A percentile compares a stretch with the other conserved stretches of the same genome.
Conservation (phyloP, 1,140 invertebrate genomes). For the Stegodyphus mimosarum region DNA sequence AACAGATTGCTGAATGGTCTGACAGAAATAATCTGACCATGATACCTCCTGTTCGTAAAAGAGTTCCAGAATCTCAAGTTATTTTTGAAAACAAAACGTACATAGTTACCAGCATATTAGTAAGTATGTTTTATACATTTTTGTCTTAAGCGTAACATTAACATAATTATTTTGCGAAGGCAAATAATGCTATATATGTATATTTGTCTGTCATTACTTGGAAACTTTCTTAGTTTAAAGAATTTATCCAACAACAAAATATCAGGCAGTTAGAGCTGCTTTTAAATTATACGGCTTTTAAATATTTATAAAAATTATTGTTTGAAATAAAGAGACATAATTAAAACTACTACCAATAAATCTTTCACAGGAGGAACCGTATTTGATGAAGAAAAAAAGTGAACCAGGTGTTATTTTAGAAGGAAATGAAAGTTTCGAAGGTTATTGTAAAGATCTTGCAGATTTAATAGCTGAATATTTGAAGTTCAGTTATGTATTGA, state of each 20-base stretch:
- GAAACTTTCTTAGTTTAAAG: no score
- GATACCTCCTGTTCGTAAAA: slow-evolving; percentile 81
- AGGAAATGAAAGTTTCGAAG: slow-evolving; percentile 88
- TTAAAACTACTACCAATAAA: background rate
- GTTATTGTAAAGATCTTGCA: slow-evolving; percentile 93
- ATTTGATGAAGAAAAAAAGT: slow-evolving; percentile 81
- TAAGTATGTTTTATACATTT: slow-evolving; percentile 72
- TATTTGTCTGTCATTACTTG: no score
- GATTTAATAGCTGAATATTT: slow-evolving; percentile 83
- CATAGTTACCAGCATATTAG: slow-evolving; percentile 87
- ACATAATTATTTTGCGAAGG: no score
- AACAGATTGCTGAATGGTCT: slow-evolving; percentile 89
- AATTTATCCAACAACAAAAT: no score
- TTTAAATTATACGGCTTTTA: no score
- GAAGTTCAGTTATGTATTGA: slow-evolving; percentile 76
- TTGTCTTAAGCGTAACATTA: no score
- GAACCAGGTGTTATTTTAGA: slow-evolving; percentile 76
- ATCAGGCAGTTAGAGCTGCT: no score
- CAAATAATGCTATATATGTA: no score
- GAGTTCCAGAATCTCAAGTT: slow-evolving; percentile 75
- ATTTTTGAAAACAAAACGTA: slow-evolving; percentile 85
- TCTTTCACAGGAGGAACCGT: slow-evolving; percentile 79
- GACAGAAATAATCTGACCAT: slow-evolving; percentile 82
- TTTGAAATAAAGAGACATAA: no score
- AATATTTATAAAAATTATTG: no score